These are phyloP conservation scores for Sinocyclocheilus maitianheensis DNA, from an alignment of 2,113 vertebrate species.

Conservation along the genomic window DNA sequence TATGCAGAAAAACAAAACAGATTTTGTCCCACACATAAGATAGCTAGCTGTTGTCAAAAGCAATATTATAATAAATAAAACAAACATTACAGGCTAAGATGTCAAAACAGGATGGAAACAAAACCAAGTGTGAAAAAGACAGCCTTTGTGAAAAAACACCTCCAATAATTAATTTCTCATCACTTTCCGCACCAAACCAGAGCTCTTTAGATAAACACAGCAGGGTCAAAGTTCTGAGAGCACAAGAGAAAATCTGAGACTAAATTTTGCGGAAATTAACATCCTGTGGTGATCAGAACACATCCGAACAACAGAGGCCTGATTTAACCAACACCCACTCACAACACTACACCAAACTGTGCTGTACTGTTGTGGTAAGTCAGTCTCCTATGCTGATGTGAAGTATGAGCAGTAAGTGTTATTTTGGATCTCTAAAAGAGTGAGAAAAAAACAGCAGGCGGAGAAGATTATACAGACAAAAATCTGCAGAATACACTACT, in stretches of 20 bases:
- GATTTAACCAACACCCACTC: neutral
- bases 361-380: neutral
- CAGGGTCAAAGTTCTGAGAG: no score
- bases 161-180: no score
- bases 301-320: neutral
- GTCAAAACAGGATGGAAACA: no score
- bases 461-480: constrained; percentile 55
- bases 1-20: neutral
- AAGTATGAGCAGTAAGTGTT: neutral
- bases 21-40: no score
- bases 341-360: neutral
- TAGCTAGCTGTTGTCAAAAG: no score
- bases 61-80: no score
- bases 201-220: no score
- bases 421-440: neutral
- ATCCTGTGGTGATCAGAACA: neutral
- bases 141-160: no score
- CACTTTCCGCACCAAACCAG: no score
- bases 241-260: neutral
- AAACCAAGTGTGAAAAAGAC: no score
- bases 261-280: neutral
- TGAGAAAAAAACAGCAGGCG: constrained; percentile 5
- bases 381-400: neutral
- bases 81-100: neutral
- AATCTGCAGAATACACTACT: constrained; percentile 52